These are phyloP conservation scores for Anhinga rufa DNA, from an alignment of 2,113 vertebrate species.

Conservation along the genomic window DNA sequence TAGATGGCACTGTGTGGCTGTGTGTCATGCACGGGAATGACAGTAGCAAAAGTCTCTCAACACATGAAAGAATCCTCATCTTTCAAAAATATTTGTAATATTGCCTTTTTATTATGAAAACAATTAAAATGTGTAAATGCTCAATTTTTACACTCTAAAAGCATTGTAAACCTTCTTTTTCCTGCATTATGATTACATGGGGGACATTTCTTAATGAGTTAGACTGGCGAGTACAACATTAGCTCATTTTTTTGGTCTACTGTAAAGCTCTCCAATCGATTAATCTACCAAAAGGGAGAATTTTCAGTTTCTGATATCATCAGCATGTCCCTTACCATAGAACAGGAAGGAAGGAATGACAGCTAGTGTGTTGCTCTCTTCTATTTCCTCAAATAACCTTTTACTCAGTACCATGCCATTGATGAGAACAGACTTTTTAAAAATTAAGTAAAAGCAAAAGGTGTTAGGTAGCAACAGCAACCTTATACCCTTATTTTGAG, in stretches of 20 bases:
- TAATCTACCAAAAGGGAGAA: neutral
- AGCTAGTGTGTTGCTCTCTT: neutral
- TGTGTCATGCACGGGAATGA: neutral
- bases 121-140: neutral
- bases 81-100: constrained; percentile 46
- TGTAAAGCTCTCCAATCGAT: neutral
- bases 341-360: neutral
- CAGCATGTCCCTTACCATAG: neutral
- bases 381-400: neutral
- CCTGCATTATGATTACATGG: neutral
- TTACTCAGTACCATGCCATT: neutral
- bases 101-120: constrained; percentile 39
- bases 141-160: neutral
- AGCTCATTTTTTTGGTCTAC: neutral
- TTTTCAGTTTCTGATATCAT: neutral
- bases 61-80: neutral
- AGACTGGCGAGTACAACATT: neutral
- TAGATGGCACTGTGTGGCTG: constrained; percentile 59
- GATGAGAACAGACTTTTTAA: neutral
- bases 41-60: neutral
- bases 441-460: neutral
- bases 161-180: neutral
- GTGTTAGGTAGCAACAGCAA: neutral
- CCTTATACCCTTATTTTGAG: neutral
- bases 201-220: neutral